Percentiles rank a stretch among this genome's conserved stretches.
These are phyloP conservation scores for Mimumesa dahlbomi DNA, from an alignment of 2,888 invertebrate genomes.

Conservation along the genomic window DNA sequence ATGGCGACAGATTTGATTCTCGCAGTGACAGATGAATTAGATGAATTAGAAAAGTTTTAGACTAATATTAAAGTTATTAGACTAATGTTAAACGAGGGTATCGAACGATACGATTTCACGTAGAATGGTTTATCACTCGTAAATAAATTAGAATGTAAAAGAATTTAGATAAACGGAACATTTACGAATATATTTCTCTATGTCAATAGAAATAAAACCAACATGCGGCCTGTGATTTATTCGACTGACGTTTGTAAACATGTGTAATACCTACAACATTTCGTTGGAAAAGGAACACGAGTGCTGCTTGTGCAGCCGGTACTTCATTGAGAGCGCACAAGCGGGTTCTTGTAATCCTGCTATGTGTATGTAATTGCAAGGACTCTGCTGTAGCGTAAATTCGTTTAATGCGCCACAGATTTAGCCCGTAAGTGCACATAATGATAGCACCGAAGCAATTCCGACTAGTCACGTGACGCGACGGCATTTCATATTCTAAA, in stretches of 20 bases:
- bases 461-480: slow-evolving; percentile 26
- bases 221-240: slow-evolving; percentile 14
- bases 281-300: slow-evolving; percentile 33
- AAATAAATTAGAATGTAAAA: not conserved
- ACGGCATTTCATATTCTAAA: slow-evolving; percentile 29
- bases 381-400: slow-evolving; percentile 48
- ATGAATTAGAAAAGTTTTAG: too few species aligned
- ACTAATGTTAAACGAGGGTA: too few species aligned
- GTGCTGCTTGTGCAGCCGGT: slow-evolving; percentile 19
- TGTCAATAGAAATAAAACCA: slow-evolving; percentile 35
- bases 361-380: slow-evolving; percentile 46
- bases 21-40: too few species aligned
- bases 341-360: slow-evolving; percentile 39
- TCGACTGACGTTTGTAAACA: slow-evolving; percentile 31
- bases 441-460: slow-evolving; percentile 40
- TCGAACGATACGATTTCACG: too few species aligned
- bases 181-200: slow-evolving; percentile 18
- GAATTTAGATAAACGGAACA: slow-evolving; percentile 4
- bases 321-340: slow-evolving; percentile 42
- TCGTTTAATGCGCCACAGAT: slow-evolving; percentile 51
- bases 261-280: slow-evolving; percentile 36
- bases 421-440: slow-evolving; percentile 46
- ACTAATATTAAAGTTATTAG: too few species aligned
- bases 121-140: too few species aligned
- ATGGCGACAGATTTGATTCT: too few species aligned